Evolutionary conservation across 2,797 vertebrate genomes (phyloP).

Genomic region (Cheirogaleus major): DNA sequence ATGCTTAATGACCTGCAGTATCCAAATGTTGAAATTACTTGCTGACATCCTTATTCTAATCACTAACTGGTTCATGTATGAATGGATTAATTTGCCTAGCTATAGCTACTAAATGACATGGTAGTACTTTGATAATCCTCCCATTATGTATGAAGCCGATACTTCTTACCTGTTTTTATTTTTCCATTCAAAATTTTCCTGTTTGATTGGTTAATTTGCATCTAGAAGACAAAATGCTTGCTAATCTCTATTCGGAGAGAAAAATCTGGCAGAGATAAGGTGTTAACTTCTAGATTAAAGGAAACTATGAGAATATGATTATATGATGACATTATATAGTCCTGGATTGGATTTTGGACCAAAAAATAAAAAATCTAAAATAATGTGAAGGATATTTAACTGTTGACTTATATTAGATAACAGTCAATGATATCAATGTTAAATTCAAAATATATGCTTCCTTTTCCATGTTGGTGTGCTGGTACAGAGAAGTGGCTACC

Average conservation of each 20-base stretch:
- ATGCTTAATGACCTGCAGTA: not conserved
- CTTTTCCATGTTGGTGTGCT: not conserved
- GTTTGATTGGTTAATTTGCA: not conserved
- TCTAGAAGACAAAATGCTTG: not conserved
- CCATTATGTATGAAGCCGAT: not conserved
- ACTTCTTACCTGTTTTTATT: slow-evolving; percentile 23
- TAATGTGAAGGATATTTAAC: not conserved
- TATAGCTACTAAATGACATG: not conserved
- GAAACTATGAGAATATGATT: not conserved
- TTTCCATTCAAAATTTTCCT: not conserved
- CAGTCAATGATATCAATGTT: not conserved
- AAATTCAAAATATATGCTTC: not conserved
- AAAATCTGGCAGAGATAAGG: not conserved
- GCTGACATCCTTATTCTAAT: not conserved
- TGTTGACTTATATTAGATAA: not conserved
- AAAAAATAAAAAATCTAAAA: not conserved
- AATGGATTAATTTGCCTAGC: slow-evolving; percentile 14
- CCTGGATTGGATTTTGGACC: not conserved
- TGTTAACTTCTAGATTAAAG: not conserved
- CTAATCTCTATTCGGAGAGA: not conserved
- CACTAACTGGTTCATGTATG: not conserved
- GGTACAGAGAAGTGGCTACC: not conserved
- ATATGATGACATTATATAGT: not conserved
- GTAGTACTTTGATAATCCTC: slow-evolving; percentile 7
- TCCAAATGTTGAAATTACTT: slow-evolving; percentile 31